A percentile compares a stretch with the other conserved stretches of the same genome.
phyloP scores from a whole-genome alignment of 2,797 vertebrate genomes.

The Pelobates cultripes region DNA sequence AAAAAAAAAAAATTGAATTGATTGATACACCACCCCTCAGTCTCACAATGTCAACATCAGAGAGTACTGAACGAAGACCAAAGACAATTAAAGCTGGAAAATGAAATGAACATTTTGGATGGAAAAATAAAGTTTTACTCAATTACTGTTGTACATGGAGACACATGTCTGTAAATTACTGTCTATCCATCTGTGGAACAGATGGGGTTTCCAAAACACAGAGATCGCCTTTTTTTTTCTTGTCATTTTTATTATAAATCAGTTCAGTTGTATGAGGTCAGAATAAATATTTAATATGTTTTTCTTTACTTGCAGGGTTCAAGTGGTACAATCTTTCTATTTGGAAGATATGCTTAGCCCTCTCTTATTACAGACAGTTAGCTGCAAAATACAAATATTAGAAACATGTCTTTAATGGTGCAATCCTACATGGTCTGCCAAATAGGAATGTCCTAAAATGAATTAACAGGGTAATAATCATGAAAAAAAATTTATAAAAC shows the following conservation, averaged over 20 bases:
- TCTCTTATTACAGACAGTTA: conserved; percentile 8
- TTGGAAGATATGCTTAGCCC: neutral
- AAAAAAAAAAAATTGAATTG: conserved; percentile 26
- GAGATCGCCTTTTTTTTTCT: conserved; percentile 10
- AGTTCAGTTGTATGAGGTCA: conserved; percentile 25
- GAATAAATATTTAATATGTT: conserved; percentile 40
- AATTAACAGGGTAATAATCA: too few relatives aligned
- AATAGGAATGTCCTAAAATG: neutral
- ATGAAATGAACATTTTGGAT: conserved; percentile 55
- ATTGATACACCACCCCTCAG: conserved; percentile 34
- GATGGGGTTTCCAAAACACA: conserved; percentile 39
- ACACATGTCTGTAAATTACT: conserved; percentile 75
- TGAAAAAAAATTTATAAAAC: too few relatives aligned
- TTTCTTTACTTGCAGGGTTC: conserved; percentile 12
- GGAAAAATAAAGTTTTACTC: conserved; percentile 51
- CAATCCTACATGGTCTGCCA: neutral
- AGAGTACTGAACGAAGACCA: conserved; percentile 38
- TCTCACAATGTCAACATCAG: conserved; percentile 8
- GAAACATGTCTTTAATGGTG: conserved; percentile 19
- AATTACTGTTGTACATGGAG: conserved; percentile 67
- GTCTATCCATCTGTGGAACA: conserved; percentile 64
- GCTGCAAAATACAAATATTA: neutral
- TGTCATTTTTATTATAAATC: conserved; percentile 46
- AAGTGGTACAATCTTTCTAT: neutral
- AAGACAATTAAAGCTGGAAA: conserved; percentile 51